These are phyloP conservation scores for Onychostruthus taczanowskii DNA, from an alignment of 2,113 vertebrate genomes.

Conservation along the genomic window DNA sequence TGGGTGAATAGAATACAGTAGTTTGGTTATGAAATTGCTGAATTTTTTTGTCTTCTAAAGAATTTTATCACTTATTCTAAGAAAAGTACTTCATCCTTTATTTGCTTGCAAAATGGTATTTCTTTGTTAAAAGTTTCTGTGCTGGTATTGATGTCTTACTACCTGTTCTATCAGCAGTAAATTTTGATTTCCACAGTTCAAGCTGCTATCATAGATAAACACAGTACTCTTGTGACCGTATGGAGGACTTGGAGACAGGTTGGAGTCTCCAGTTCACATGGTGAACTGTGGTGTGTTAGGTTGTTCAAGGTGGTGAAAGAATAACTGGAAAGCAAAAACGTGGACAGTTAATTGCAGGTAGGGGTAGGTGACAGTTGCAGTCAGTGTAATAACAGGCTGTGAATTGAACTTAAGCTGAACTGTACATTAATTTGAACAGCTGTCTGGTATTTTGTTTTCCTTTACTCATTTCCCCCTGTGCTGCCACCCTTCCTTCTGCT, in stretches of 20 bases:
- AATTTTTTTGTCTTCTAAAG: not conserved
- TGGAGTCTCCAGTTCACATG: accelerated
- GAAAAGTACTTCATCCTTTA: not conserved
- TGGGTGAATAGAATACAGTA: not conserved
- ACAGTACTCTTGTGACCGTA: not conserved
- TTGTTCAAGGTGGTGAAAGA: not conserved
- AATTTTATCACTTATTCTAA: not conserved
- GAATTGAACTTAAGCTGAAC: not conserved
- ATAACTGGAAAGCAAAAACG: not conserved
- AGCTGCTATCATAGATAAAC: not conserved
- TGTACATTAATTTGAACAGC: not conserved
- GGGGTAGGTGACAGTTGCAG: not conserved
- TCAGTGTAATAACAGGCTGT: not conserved
- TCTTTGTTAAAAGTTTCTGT: not conserved
- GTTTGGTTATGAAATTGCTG: not conserved
- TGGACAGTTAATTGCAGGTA: not conserved
- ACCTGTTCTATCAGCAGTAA: not conserved
- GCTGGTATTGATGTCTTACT: not conserved
- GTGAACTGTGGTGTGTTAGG: not conserved
- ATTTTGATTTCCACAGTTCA: not conserved
- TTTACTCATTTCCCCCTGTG: not conserved
- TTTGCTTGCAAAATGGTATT: not conserved
- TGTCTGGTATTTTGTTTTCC: not conserved
- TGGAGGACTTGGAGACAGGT: not conserved
- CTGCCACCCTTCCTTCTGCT: accelerated